A percentile compares a stretch with the other conserved stretches of the same genome.
Conservation (phyloP, 2,113 vertebrate species). For the Grantiella picta region DNA sequence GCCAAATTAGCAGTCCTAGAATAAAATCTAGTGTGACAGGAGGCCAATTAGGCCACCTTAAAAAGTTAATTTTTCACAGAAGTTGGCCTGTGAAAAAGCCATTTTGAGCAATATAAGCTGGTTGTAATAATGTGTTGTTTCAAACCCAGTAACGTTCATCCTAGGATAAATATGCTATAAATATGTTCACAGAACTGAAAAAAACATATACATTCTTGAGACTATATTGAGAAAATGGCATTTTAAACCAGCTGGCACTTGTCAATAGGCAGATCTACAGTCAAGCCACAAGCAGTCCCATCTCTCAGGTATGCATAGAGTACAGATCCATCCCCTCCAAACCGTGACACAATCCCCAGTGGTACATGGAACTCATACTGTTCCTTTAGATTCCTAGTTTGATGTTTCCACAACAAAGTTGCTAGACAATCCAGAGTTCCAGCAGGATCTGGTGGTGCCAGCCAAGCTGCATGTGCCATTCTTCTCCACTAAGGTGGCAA, state of each 20-base stretch:
- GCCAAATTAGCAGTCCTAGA: neutral
- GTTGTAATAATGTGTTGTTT: neutral
- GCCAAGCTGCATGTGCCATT: neutral
- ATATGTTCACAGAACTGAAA: neutral
- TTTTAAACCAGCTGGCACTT: neutral
- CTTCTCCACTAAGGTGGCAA: neutral
- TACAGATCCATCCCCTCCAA: neutral
- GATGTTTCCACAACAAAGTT: neutral
- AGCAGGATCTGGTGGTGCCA: neutral
- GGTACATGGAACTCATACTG: neutral
- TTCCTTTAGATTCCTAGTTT: neutral
- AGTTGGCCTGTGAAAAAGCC: neutral
- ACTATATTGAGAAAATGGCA: neutral
- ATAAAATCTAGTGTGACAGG: neutral
- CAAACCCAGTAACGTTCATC: neutral
- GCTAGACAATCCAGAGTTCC: neutral
- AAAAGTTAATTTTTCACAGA: neutral
- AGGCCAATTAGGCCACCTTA: neutral
- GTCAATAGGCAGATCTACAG: neutral
- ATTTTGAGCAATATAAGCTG: neutral
- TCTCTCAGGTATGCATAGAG: neutral
- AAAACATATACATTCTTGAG: neutral
- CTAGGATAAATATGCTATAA: neutral
- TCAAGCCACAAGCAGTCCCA: neutral
- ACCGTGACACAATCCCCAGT: neutral